A percentile compares a stretch with the other conserved stretches of the same genome.
Conservation (phyloP, 2,888 invertebrate genomes). For the Nasonovia ribisnigri region DNA sequence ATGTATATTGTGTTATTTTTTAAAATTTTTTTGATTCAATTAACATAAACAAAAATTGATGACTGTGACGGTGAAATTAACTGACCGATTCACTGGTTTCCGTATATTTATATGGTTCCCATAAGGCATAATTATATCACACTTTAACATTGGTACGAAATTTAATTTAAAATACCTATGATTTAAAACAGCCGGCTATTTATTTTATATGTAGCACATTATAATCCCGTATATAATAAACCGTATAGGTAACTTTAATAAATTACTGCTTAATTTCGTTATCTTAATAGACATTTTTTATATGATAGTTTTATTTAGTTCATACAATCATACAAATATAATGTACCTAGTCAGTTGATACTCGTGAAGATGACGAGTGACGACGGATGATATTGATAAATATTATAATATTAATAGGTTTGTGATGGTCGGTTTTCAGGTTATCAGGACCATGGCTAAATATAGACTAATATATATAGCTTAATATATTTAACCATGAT, state of each 20-base stretch:
- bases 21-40: background rate
- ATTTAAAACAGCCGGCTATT: background rate
- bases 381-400: background rate
- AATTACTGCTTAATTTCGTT: background rate
- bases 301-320: background rate
- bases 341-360: background rate
- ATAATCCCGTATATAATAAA: background rate
- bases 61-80: background rate
- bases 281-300: background rate
- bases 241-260: background rate
- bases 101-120: background rate
- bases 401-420: background rate
- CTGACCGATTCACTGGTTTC: background rate
- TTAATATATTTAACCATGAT: no score
- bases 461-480: no score
- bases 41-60: slow-evolving; percentile 16
- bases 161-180: background rate
- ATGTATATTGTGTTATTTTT: background rate
- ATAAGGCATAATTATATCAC: background rate
- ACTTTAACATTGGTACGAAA: no score
- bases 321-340: background rate
- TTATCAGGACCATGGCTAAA: no score
- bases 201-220: no score
- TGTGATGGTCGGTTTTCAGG: background rate
- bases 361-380: background rate